These are phyloP conservation scores for Orchesella flavescens DNA, from an alignment of 2,888 invertebrate genomes.

Conservation along the genomic window DNA sequence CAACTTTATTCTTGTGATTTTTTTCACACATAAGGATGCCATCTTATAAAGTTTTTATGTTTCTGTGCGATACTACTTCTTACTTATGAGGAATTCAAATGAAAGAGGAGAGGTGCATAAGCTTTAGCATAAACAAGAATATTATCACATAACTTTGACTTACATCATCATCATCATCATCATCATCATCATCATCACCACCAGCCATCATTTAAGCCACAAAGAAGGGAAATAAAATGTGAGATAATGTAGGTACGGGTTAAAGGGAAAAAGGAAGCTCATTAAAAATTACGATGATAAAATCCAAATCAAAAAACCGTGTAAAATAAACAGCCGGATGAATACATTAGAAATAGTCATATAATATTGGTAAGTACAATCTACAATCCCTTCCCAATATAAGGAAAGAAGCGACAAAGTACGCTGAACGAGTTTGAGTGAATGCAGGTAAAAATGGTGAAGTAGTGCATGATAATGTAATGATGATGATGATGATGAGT, in stretches of 20 bases:
- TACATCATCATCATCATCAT: constrained; percentile 3
- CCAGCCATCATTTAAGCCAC: background rate
- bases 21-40: no score
- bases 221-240: background rate
- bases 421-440: no score
- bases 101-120: background rate
- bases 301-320: background rate
- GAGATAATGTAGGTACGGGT: background rate
- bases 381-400: no score
- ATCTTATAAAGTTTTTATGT: no score
- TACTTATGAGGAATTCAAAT: no score
- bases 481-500: no score
- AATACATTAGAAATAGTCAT: background rate
- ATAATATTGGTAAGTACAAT: no score
- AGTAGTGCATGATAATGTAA: no score
- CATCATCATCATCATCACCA: background rate
- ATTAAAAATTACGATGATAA: constrained; percentile 1
- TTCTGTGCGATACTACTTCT: no score
- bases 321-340: background rate
- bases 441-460: no score
- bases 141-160: background rate
- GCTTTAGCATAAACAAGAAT: background rate
- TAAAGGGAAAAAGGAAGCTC: constrained; percentile 7
- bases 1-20: no score
- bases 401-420: no score